phyloP scores from a whole-genome alignment of 2,113 vertebrate species.

The Protomyctophum bolini region DNA sequence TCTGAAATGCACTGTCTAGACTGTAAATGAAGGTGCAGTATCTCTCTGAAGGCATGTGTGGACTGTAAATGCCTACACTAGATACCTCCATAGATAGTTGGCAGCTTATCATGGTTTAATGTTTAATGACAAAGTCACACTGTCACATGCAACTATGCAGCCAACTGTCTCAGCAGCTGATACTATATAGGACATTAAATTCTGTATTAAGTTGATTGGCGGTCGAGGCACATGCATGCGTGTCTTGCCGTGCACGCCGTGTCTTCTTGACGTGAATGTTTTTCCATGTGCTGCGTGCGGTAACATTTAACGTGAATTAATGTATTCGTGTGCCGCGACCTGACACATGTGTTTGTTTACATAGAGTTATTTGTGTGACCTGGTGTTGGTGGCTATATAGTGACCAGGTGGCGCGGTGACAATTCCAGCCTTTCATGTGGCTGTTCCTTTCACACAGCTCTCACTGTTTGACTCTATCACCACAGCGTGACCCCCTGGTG shows the following conservation, averaged over 20 bases:
- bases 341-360: conserved; percentile 24
- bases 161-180: background rate
- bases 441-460: background rate
- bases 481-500: too few species aligned
- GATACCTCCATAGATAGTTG: background rate
- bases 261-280: conserved; percentile 6
- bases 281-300: background rate
- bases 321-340: conserved; percentile 16
- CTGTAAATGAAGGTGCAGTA: too few species aligned
- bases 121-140: background rate
- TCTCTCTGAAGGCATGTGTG: too few species aligned
- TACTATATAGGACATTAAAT: background rate
- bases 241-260: too few species aligned
- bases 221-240: background rate
- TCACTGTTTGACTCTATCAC: too few species aligned
- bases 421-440: background rate
- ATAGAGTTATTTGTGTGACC: conserved; percentile 35
- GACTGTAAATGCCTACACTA: background rate
- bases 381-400: conserved; percentile 23
- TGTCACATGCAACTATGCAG: background rate
- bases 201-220: background rate
- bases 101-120: background rate
- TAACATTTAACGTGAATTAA: conserved; percentile 2
- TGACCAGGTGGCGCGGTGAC: background rate
- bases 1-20: too few species aligned